Evolutionary conservation across 2,888 invertebrate genomes (phyloP).

Genomic region (Exocentrus adspersus): DNA sequence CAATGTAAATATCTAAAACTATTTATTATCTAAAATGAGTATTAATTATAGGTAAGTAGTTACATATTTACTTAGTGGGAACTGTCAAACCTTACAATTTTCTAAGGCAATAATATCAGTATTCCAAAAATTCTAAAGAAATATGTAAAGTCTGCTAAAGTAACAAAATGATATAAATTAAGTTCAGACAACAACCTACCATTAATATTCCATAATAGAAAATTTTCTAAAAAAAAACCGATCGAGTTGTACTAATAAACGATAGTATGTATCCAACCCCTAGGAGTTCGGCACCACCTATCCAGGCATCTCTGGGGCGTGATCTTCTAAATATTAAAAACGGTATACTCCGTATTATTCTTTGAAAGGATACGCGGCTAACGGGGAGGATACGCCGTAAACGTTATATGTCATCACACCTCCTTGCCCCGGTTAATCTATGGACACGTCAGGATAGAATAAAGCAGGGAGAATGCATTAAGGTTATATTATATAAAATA

Average conservation of each 20-base stretch:
- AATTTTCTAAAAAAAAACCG: conserved; percentile 5
- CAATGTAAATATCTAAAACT: no score
- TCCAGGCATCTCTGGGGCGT: conserved; percentile 45
- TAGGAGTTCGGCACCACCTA: conserved; percentile 40
- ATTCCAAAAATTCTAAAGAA: no score
- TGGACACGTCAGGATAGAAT: conserved; percentile 35
- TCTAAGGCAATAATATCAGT: no score
- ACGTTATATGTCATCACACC: conserved; percentile 47
- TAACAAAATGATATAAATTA: no score
- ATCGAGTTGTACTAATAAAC: conserved; percentile 11
- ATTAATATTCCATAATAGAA: no score
- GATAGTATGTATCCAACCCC: conserved; percentile 29
- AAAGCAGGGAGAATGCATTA: conserved; percentile 38
- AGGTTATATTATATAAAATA: conserved; percentile 33
- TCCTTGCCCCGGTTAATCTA: conserved; percentile 29
- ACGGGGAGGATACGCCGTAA: conserved; percentile 44
- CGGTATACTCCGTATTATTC: conserved; percentile 38
- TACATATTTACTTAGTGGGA: no score
- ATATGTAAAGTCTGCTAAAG: no score
- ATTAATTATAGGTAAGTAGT: no score
- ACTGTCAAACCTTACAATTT: no score
- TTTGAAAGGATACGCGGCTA: conserved; percentile 33
- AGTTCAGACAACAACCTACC: no score
- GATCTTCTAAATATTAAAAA: conserved; percentile 43
- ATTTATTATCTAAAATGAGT: no score